Percentiles rank a stretch among this genome's conserved stretches.
These are phyloP conservation scores for Abrostola tripartita DNA, from an alignment of 2,888 invertebrate genomes.

Conservation along the genomic window DNA sequence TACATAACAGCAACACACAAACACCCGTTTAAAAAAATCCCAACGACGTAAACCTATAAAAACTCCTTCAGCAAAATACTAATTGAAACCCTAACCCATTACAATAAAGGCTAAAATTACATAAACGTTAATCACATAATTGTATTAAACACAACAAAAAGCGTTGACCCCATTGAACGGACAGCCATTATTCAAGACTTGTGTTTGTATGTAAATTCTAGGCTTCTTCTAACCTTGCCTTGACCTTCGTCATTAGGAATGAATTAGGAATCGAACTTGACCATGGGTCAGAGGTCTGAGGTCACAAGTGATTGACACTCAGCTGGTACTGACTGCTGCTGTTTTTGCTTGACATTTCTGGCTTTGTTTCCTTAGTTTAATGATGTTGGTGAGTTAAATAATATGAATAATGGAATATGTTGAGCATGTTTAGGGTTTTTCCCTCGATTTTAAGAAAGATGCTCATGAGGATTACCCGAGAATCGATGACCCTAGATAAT, in stretches of 20 bases:
- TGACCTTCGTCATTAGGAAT: slow-evolving; percentile 76
- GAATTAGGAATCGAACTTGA: slow-evolving; percentile 85
- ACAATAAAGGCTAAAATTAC: slow-evolving; percentile 16
- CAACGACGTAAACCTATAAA: slow-evolving; percentile 6
- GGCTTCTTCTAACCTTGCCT: slow-evolving; percentile 69
- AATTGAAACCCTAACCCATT: slow-evolving; percentile 17
- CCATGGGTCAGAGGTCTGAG: slow-evolving; percentile 74
- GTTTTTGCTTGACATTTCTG: slow-evolving; percentile 61
- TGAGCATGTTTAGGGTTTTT: too few relatives aligned
- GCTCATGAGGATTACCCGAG: too few relatives aligned
- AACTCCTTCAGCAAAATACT: not conserved
- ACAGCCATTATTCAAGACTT: slow-evolving; percentile 76
- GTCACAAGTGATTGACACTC: slow-evolving; percentile 78
- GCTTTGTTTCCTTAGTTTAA: slow-evolving; percentile 46
- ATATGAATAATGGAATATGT: not conserved
- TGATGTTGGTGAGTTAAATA: slow-evolving; percentile 9
- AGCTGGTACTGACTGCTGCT: slow-evolving; percentile 60
- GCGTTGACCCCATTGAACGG: slow-evolving; percentile 69
- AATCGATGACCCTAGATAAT: too few relatives aligned
- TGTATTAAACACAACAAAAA: slow-evolving; percentile 69
- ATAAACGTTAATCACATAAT: not conserved
- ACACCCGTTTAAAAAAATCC: slow-evolving; percentile 20
- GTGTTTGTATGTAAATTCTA: slow-evolving; percentile 81
- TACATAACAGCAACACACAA: slow-evolving; percentile 6
- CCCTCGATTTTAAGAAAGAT: too few relatives aligned